Conservation (phyloP, 2,113 vertebrate genomes). For the Oryzias woworae region DNA sequence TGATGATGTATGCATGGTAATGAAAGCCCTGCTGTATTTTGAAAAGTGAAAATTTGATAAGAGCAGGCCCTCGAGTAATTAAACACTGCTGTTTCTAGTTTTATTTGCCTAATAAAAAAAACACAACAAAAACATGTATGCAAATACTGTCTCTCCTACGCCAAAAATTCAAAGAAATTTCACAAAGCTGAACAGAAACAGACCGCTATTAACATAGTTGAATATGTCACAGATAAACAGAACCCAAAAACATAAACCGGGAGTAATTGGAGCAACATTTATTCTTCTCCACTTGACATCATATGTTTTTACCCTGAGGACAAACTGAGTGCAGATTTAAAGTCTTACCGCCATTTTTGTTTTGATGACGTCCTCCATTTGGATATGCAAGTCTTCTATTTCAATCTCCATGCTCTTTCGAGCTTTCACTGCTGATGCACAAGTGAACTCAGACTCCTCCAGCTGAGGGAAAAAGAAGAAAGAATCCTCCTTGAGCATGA, state of each 20-base stretch:
- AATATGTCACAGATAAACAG: neutral
- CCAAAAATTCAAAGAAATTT: constrained; percentile 10
- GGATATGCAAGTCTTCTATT: constrained; percentile 95
- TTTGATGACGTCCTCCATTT: constrained; percentile 93
- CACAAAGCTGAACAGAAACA: constrained; percentile 5
- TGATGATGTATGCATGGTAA: constrained; percentile 54
- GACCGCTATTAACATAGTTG: neutral
- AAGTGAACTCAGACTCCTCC: constrained; percentile 97
- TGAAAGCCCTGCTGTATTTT: constrained; percentile 33
- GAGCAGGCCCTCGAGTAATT: constrained; percentile 40
- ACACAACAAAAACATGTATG: constrained; percentile 19
- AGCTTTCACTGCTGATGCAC: constrained; percentile 88
- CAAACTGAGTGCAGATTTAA: neutral
- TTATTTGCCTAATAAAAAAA: constrained; percentile 21
- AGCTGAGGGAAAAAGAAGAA: constrained; percentile 75
- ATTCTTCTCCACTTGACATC: neutral
- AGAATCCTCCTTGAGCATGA: too few species aligned
- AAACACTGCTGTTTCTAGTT: constrained; percentile 33
- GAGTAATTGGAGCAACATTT: constrained; percentile 11
- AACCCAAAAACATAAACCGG: neutral
- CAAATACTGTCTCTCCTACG: constrained; percentile 5
- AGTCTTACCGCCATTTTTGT: constrained; percentile 87
- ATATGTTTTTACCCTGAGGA: neutral
- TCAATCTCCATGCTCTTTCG: constrained; percentile 97
- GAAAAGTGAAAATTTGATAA: constrained; percentile 33